A percentile compares a stretch with the other conserved stretches of the same genome.
Conservation (phyloP, 2,797 vertebrate species). For the Sebastes hubbsi region DNA sequence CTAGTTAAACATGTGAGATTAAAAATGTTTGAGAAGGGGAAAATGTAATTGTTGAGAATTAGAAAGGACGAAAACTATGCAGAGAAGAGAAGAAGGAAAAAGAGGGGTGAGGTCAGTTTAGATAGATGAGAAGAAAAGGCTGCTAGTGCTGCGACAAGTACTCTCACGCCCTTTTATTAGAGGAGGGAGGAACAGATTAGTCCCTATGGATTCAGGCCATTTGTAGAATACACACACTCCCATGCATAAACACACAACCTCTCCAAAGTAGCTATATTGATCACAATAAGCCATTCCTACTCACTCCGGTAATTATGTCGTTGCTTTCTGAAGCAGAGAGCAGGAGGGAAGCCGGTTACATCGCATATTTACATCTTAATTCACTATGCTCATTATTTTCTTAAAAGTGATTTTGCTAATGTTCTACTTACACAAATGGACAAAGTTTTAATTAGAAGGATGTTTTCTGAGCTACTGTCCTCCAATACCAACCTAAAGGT, state of each 20-base stretch:
- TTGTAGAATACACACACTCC: slow-evolving; percentile 8
- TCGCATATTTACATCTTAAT: neutral
- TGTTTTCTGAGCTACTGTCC: neutral
- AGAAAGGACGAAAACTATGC: neutral
- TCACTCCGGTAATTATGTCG: slow-evolving; percentile 1
- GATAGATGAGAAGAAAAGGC: slow-evolving; percentile 7
- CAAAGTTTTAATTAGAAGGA: neutral
- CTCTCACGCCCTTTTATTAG: neutral
- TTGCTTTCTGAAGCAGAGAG: neutral
- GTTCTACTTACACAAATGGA: neutral
- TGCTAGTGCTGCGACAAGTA: neutral
- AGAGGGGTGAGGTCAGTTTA: neutral
- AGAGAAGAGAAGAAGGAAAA: neutral
- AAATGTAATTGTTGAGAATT: neutral
- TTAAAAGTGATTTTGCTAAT: neutral
- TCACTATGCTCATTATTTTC: neutral
- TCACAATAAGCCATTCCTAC: neutral
- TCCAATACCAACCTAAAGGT: neutral
- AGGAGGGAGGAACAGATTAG: neutral
- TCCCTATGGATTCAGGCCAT: slow-evolving; percentile 3
- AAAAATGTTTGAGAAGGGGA: neutral
- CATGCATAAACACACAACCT: neutral
- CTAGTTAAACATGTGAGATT: neutral
- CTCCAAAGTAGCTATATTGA: slow-evolving; percentile 22
- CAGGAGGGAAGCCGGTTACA: neutral